These are phyloP conservation scores for Elaphurus davidianus DNA, from an alignment of 2,113 vertebrate genomes.

Conservation along the genomic window DNA sequence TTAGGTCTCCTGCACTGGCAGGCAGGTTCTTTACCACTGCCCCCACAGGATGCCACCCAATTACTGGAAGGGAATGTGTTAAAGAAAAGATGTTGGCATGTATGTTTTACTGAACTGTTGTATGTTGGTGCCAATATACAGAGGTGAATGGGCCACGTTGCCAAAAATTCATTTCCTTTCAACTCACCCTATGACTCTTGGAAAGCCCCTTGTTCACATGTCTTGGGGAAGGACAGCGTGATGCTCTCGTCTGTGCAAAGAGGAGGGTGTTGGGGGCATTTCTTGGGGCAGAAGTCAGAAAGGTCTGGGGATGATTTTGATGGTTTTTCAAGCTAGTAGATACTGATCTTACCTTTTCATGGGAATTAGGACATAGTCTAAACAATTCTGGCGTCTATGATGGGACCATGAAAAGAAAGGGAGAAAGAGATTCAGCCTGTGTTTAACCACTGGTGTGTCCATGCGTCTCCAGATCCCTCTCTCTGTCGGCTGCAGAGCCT, in stretches of 20 bases:
- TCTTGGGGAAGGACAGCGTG: not conserved
- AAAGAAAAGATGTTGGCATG: not conserved
- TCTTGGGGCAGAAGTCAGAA: not conserved
- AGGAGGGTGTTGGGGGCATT: no score
- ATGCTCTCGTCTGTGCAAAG: not conserved
- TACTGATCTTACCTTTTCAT: not conserved
- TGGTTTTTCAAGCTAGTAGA: not conserved
- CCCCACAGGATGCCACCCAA: not conserved
- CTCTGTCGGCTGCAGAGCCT: not conserved
- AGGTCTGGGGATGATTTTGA: not conserved
- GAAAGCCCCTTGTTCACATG: not conserved
- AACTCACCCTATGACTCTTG: not conserved
- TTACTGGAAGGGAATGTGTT: not conserved
- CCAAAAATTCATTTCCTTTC: not conserved
- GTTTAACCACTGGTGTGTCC: not conserved
- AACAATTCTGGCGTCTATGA: not conserved
- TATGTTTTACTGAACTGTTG: not conserved
- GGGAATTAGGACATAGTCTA: not conserved
- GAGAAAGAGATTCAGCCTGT: not conserved
- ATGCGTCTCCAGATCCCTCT: not conserved
- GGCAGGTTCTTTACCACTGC: not conserved
- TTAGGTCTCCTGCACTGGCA: not conserved
- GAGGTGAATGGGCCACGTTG: fast-evolving
- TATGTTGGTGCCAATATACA: not conserved
- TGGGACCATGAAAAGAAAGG: not conserved